These are phyloP conservation scores for Gymnoscopelus microlampas DNA, from an alignment of 2,797 vertebrate species.

Conservation along the genomic window DNA sequence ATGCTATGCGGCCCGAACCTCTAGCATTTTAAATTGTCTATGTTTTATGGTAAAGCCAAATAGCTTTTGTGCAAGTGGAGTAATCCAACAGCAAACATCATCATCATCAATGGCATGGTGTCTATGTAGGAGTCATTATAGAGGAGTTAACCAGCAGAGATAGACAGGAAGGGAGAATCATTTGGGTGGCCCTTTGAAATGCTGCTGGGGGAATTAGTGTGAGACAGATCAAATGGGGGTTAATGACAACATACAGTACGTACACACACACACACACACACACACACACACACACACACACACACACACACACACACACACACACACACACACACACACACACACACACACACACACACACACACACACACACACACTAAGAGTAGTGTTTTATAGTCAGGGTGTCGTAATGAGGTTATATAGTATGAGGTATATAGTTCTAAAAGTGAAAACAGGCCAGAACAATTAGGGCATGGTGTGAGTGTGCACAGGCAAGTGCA, in stretches of 20 bases:
- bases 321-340: slow-evolving; percentile 22
- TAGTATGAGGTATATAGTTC: slow-evolving; percentile 82
- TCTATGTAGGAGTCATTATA: slow-evolving; percentile 1
- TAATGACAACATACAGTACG: slow-evolving; percentile 82
- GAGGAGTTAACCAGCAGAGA: slow-evolving; percentile 2
- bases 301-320: slow-evolving; percentile 70
- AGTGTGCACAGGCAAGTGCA: slow-evolving; percentile 77
- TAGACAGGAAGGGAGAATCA: slow-evolving; percentile 23
- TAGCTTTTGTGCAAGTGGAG: neutral
- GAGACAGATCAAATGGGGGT: slow-evolving; percentile 87
- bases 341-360: slow-evolving; percentile 14
- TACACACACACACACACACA: slow-evolving; percentile 30
- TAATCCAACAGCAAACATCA: slow-evolving; percentile 3
- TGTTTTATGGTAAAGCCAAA: too few relatives aligned
- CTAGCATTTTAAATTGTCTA: too few relatives aligned
- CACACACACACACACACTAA: slow-evolving; percentile 39
- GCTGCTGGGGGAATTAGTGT: slow-evolving; percentile 86
- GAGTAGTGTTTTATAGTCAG: slow-evolving; percentile 78
- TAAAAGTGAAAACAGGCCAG: slow-evolving; percentile 83
- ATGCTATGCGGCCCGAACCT: too few relatives aligned
- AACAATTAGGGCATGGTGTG: slow-evolving; percentile 80
- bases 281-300: slow-evolving; percentile 56
- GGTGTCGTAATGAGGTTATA: slow-evolving; percentile 89
- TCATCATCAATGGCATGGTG: slow-evolving; percentile 1
- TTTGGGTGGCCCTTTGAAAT: slow-evolving; percentile 82